Evolutionary conservation across 2,797 vertebrate species (phyloP).

Genomic region (Crocidura indochinensis): DNA sequence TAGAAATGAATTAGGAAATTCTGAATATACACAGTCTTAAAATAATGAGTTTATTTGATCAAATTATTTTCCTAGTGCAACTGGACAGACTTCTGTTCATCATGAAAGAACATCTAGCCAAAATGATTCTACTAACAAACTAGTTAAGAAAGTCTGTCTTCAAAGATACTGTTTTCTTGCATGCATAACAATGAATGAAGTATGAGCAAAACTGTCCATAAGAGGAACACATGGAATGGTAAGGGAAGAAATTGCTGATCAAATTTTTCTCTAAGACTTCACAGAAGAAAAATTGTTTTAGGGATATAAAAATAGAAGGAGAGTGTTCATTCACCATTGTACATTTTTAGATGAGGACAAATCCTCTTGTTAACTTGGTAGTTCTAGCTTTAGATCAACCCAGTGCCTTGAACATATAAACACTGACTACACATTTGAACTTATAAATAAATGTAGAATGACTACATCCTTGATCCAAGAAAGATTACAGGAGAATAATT

Average conservation of each 20-base stretch:
- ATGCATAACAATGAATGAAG: neutral
- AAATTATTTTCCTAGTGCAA: neutral
- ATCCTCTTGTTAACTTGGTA: too few relatives aligned
- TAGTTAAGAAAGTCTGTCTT: neutral
- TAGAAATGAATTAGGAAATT: neutral
- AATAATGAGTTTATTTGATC: neutral
- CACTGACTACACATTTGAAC: neutral
- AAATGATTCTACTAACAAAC: neutral
- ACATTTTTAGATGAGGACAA: neutral
- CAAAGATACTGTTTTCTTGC: neutral
- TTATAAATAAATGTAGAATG: neutral
- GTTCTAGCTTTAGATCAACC: too few relatives aligned
- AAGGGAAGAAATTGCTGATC: neutral
- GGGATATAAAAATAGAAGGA: neutral
- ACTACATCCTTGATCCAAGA: constrained; percentile 37
- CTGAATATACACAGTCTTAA: neutral
- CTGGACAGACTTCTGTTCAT: neutral
- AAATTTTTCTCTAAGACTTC: neutral
- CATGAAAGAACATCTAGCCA: neutral
- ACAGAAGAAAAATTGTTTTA: neutral
- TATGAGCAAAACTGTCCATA: neutral
- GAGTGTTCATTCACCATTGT: neutral
- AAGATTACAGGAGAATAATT: constrained; percentile 21
- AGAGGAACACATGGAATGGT: neutral
- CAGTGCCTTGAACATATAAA: neutral